Evolutionary conservation across 2,113 vertebrate genomes (phyloP).

Genomic region (Barbus barbus): DNA sequence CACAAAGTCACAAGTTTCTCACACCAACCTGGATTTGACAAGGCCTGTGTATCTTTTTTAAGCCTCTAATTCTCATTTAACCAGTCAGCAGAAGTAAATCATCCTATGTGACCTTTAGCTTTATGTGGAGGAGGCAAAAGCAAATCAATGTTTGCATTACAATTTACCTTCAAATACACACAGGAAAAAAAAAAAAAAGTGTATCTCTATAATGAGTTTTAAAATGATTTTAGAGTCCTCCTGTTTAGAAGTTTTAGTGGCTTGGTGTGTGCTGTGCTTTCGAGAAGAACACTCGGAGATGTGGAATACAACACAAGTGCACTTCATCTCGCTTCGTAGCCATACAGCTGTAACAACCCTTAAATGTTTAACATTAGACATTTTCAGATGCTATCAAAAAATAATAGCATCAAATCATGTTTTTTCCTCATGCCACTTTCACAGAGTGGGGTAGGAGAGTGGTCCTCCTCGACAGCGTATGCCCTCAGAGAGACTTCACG

Average conservation of each 20-base stretch:
- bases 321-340: constrained; percentile 46
- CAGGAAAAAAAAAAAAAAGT: background rate
- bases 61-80: constrained; percentile 4
- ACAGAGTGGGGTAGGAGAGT: background rate
- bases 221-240: background rate
- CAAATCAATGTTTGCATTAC: background rate
- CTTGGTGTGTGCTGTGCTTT: background rate
- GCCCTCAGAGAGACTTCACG: constrained; percentile 19
- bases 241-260: background rate
- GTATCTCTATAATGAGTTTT: background rate
- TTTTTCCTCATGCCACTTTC: constrained; percentile 25
- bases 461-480: background rate
- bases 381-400: constrained; percentile 56
- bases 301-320: constrained; percentile 23
- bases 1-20: constrained; percentile 66
- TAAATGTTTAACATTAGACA: constrained; percentile 53
- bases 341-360: constrained; percentile 39
- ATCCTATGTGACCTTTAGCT: constrained; percentile 4
- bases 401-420: constrained; percentile 35
- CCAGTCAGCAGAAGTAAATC: constrained; percentile 54
- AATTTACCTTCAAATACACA: background rate
- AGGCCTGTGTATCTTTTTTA: constrained; percentile 27
- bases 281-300: background rate
- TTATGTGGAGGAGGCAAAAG: background rate
- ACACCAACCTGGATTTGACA: constrained; percentile 66